Evolutionary conservation across 2,113 vertebrate species (phyloP), one percentile per base, ranked within the genome.

Genomic region (Cairina moschata): DNA sequence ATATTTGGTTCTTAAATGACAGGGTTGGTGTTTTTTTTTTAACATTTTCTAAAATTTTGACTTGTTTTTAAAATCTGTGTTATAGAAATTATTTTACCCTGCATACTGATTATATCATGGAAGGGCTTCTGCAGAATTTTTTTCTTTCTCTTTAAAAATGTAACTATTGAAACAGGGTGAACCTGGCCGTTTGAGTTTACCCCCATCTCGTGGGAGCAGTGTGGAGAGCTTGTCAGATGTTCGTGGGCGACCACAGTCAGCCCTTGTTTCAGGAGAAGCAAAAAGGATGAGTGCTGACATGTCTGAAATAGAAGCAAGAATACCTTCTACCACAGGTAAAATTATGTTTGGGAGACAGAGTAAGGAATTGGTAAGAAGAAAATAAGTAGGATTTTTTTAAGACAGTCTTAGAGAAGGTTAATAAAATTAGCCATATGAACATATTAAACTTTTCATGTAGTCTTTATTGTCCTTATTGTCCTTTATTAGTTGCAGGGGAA

Each of bases 231-330:
- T 99, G 84, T 98, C 99, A 12, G 97, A 98, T 13, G 94, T 95
- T 85, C 97, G 97, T 0, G 97, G 97, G 1, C 97, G 98, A 82
- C 97, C 98, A 11, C 98, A 98, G 36, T 98, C 98, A 96, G 97
- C 98, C 71, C 93, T 97, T 80, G 93, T 98, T 18, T 97, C 98
- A 1, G 98, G 98, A 21, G 99, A 99, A 89, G 98, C 97, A 97
- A 99, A 99, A 96, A 98, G 99, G 96, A 99, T 99, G 99, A 99
- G 99, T 67, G 98, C 99, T 28, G 99, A 99, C 97, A 98, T 99
- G 97, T 99, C 99, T 34, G 99, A 99, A 98, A 98, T 99, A 96
- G 99, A 99, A 96, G 98, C 98, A 90, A 99, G 99, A 95, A 98
- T 99, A 90, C 96, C 98, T 40, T 98, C 98, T 20, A 98, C 98